Evolutionary conservation across 2,888 invertebrate species (phyloP), one percentile per base, ranked within the genome.

Genomic region (Actias luna): DNA sequence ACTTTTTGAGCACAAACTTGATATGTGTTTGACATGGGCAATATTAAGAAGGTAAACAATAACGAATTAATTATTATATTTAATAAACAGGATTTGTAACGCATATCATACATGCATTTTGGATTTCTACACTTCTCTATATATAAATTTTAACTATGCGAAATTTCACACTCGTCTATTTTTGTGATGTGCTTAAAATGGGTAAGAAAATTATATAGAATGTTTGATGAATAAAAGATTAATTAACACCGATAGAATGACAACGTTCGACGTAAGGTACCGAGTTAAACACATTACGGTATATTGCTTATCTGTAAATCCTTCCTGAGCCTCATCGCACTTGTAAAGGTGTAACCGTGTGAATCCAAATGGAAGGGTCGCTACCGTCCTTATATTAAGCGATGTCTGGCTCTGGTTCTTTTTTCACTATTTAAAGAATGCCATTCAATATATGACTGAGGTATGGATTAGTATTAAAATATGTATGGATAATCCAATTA

Each of bases 311-410:
- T 82, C 81, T 78, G 76, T 75, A 79, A 78, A 79, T 79, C 74
- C 72, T 71, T 68, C 68, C 65, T 65, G 69, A 72, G 73, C 66
- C 68, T 71, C 72, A 70, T 70, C 74, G 78, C 75, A 76, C 73
- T 76, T 73, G 77, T 77, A 75, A 76, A 78, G 76, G 72, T 66
- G 73, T 35, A 77, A 64, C 73, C 79, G 75, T 72, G 85, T 85
- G 84, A 72, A 85, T 73, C 75, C 70, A 74, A 70, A 74, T 67
- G 83, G 81, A 86, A 85, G 85, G 85, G 84, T 83, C 83, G 74
- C 72, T 74, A 71, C 75, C 75, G 69, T 75, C 75, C 78, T 77
- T 76, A 71, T 73, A 84, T 79, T 79, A 78, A 84, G 80, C 78
- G 76, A 76, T 70, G 75, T 77, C 76, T 76, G 70, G 69, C 68